Evolutionary conservation across 1,140 invertebrate genomes (phyloP).

Genomic region (Drosophila gunungcola): DNA sequence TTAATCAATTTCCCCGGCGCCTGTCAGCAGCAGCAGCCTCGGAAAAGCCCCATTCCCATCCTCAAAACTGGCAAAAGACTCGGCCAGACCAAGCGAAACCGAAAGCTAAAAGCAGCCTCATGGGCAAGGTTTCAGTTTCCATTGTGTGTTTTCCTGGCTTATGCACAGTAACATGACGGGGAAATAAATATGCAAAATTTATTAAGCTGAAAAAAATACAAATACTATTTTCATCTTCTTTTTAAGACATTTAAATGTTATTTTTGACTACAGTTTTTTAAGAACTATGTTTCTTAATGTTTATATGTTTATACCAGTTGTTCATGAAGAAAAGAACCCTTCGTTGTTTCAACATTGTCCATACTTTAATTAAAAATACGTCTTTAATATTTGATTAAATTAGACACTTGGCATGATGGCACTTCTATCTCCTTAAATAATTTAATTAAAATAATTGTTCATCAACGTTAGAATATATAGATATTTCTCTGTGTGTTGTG

Average conservation of each 20-base stretch:
- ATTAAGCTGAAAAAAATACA: too few relatives aligned
- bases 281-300: too few relatives aligned
- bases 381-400: too few relatives aligned
- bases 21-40: constrained; percentile 53
- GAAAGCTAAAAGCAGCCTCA: constrained; percentile 66
- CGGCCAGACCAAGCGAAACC: constrained; percentile 69
- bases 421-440: not conserved
- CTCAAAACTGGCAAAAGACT: constrained; percentile 3
- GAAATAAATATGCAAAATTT: not conserved
- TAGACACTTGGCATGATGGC: too few relatives aligned
- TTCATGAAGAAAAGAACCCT: too few relatives aligned
- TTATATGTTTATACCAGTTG: too few relatives aligned
- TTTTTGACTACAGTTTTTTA: too few relatives aligned
- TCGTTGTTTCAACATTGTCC: too few relatives aligned
- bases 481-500: not conserved
- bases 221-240: too few relatives aligned
- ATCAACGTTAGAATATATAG: not conserved
- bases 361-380: too few relatives aligned
- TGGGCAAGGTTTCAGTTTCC: constrained; percentile 47
- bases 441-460: not conserved
- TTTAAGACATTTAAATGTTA: too few relatives aligned
- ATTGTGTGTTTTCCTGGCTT: constrained; percentile 20
- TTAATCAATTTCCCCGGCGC: constrained; percentile 74
- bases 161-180: not conserved
- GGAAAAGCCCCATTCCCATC: not conserved